Conservation (phyloP, 2,113 vertebrate species). For the Gnathonemus echidnorhynchus region DNA sequence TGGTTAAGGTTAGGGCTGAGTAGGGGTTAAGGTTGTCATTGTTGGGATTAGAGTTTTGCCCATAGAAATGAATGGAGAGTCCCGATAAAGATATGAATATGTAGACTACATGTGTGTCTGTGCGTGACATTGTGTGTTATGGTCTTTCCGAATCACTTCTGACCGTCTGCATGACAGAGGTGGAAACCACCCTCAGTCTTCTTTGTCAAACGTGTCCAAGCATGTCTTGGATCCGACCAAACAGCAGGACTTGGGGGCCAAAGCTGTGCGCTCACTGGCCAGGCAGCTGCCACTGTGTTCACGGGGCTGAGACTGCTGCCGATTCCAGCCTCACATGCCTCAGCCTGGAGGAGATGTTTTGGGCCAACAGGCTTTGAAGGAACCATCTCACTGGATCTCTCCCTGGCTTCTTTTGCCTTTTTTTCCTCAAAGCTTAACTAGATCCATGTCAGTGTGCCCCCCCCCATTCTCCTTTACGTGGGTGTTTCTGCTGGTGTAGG, state of each 20-base stretch:
- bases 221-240: not conserved
- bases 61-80: not conserved
- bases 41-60: not conserved
- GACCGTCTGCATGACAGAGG: not conserved
- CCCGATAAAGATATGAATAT: not conserved
- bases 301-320: not conserved
- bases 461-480: not conserved
- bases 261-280: not conserved
- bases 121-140: not conserved
- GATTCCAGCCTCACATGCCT: not conserved
- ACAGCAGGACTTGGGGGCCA: not conserved
- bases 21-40: not conserved
- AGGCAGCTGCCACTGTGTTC: not conserved
- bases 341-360: not conserved
- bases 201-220: not conserved
- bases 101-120: not conserved
- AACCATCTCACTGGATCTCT: slow-evolving; percentile 23
- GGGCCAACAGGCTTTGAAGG: slow-evolving; percentile 15
- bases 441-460: not conserved
- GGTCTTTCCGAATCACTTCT: not conserved
- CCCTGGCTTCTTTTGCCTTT: slow-evolving; percentile 36
- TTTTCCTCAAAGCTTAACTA: slow-evolving; percentile 25
- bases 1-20: not conserved
- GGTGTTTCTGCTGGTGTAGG: not conserved
- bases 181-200: not conserved